Percentiles rank a stretch among this genome's conserved stretches.
These are phyloP conservation scores for Meteorus colon DNA, from an alignment of 2,888 invertebrate species.

Conservation along the genomic window DNA sequence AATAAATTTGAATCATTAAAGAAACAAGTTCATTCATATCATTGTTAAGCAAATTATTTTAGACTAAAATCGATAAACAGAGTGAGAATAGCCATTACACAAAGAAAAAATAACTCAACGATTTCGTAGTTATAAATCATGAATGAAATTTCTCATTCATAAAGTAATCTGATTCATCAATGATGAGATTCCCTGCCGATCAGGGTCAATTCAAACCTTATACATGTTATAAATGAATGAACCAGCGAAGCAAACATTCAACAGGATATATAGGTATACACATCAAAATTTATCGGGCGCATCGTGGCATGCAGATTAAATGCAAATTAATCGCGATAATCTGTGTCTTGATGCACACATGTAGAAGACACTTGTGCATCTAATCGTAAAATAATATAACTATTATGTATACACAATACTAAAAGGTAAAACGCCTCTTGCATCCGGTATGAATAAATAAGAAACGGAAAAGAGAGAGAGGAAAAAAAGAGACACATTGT, in stretches of 20 bases:
- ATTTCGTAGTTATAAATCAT: background rate
- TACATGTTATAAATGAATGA: background rate
- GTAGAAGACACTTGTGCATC: slow-evolving; percentile 6
- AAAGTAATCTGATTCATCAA: background rate
- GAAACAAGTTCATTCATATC: too few relatives aligned
- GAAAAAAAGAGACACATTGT: background rate
- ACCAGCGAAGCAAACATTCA: background rate
- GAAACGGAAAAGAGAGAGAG: slow-evolving; percentile 33
- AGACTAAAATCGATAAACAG: too few relatives aligned
- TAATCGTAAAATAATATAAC: background rate
- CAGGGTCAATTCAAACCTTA: background rate
- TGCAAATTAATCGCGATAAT: background rate
- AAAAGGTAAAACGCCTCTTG: slow-evolving; percentile 45
- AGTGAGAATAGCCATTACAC: too few relatives aligned
- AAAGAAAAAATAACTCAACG: too few relatives aligned
- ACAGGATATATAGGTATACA: background rate
- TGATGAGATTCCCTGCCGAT: background rate
- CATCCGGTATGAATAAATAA: slow-evolving; percentile 50
- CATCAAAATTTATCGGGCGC: background rate
- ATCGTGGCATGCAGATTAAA: slow-evolving; percentile 1
- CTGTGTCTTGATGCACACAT: background rate
- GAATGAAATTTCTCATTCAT: background rate
- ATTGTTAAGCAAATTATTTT: too few relatives aligned
- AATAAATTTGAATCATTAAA: too few relatives aligned
- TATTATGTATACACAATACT: slow-evolving; percentile 26